Evolutionary conservation across 2,113 vertebrate species (phyloP).

Genomic region (Gadus chalcogrammus): DNA sequence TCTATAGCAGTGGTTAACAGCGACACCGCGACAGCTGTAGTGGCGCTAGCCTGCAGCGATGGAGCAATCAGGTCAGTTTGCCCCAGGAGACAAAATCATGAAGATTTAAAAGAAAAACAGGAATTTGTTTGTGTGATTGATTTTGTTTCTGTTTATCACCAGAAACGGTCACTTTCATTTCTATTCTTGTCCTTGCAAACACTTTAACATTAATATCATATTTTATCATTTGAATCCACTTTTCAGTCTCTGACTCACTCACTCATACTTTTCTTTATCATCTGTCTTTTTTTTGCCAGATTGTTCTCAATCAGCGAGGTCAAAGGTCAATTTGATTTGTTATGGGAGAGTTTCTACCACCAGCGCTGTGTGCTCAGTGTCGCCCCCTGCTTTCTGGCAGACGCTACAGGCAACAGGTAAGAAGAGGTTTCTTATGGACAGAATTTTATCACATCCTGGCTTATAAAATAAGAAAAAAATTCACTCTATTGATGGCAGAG

Average conservation of each 20-base stretch:
- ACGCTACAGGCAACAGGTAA: conserved; percentile 72
- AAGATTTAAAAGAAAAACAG: too few relatives aligned
- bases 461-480: too few relatives aligned
- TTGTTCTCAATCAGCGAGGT: conserved; percentile 80
- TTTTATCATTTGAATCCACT: too few relatives aligned
- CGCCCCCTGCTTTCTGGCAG: conserved; percentile 59
- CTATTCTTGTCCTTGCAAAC: too few relatives aligned
- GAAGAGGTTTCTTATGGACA: conserved; percentile 9
- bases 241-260: neutral
- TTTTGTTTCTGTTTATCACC: too few relatives aligned
- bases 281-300: conserved; percentile 55
- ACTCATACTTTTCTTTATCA: neutral
- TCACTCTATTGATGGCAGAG: neutral
- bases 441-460: too few relatives aligned
- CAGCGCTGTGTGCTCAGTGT: conserved; percentile 91
- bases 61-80: conserved; percentile 85
- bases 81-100: too few relatives aligned
- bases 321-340: conserved; percentile 67
- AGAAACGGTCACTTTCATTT: too few relatives aligned
- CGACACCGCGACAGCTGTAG: conserved; percentile 50
- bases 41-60: conserved; percentile 89
- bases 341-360: conserved; percentile 88
- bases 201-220: too few relatives aligned
- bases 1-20: conserved; percentile 70
- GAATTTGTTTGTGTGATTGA: too few relatives aligned